Conservation (phyloP, 2,797 vertebrate species). For the Melanogrammus aeglefinus region DNA sequence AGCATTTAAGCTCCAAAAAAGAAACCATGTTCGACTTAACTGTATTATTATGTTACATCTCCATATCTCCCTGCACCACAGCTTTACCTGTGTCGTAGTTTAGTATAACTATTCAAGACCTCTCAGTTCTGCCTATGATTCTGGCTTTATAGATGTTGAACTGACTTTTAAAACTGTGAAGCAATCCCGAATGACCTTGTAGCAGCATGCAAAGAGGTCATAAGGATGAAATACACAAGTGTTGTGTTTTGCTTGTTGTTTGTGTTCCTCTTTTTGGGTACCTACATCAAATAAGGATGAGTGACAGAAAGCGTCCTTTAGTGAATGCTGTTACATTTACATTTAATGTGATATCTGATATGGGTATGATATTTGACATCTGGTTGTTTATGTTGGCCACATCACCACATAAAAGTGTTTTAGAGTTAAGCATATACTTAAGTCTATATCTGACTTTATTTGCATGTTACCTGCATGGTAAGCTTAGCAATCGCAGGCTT, state of each 20-base stretch:
- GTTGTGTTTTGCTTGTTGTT: not conserved
- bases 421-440: not conserved
- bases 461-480: constrained; percentile 4
- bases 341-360: too few relatives aligned
- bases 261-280: not conserved
- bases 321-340: too few relatives aligned
- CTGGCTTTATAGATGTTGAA: not conserved
- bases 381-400: not conserved
- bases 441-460: not conserved
- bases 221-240: not conserved
- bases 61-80: not conserved
- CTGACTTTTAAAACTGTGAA: constrained; percentile 1
- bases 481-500: not conserved
- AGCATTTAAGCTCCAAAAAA: not conserved
- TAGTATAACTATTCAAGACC: not conserved
- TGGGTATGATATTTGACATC: too few relatives aligned
- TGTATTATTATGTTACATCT: not conserved
- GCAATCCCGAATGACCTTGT: not conserved
- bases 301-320: not conserved
- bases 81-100: not conserved
- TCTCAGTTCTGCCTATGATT: not conserved
- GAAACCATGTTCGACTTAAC: not conserved
- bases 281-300: not conserved
- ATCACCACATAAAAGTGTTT: not conserved
- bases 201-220: constrained; percentile 1